A percentile compares a stretch with the other conserved stretches of the same genome.
Conservation (phyloP, 1,140 invertebrate species). For the Drosophila auraria region DNA sequence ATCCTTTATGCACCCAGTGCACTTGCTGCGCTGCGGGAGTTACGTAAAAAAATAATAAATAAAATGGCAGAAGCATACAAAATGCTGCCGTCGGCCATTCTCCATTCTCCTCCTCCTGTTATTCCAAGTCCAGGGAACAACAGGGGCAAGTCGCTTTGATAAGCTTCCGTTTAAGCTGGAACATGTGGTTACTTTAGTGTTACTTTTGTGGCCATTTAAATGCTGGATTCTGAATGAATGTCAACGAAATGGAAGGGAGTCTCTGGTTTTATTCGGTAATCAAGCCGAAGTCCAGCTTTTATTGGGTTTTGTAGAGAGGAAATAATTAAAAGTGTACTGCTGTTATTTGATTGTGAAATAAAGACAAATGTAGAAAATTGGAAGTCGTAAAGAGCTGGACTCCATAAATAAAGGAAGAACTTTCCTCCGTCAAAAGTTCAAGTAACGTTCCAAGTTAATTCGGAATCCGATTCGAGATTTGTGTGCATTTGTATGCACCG, state of each 20-base stretch:
- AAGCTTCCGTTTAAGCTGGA: slow-evolving; percentile 28
- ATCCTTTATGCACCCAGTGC: slow-evolving; percentile 26
- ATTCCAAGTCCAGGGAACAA: slow-evolving; percentile 26
- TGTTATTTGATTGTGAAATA: slow-evolving; percentile 1
- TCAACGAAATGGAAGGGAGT: slow-evolving; percentile 8
- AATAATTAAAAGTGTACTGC: slow-evolving; percentile 23
- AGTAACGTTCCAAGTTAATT: slow-evolving; percentile 1
- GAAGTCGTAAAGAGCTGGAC: neutral
- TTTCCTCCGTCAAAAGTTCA: slow-evolving; percentile 15
- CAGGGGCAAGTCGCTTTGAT: slow-evolving; percentile 20
- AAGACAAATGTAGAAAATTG: slow-evolving; percentile 5
- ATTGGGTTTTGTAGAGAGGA: neutral
- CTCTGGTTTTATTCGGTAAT: slow-evolving; percentile 12
- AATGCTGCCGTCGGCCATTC: slow-evolving; percentile 36
- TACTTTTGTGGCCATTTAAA: slow-evolving; percentile 37
- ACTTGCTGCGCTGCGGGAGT: slow-evolving; percentile 54
- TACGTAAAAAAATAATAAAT: slow-evolving; percentile 50
- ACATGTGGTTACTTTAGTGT: slow-evolving; percentile 29
- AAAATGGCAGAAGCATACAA: slow-evolving; percentile 36
- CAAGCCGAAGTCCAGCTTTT: slow-evolving; percentile 13
- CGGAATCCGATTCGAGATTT: neutral
- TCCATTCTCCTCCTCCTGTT: neutral
- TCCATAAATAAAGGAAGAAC: neutral
- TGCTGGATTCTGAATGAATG: slow-evolving; percentile 12
- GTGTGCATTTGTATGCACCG: slow-evolving; percentile 27